Conservation (phyloP, 1,140 invertebrate species). For the Diachasmimorpha longicaudata region DNA sequence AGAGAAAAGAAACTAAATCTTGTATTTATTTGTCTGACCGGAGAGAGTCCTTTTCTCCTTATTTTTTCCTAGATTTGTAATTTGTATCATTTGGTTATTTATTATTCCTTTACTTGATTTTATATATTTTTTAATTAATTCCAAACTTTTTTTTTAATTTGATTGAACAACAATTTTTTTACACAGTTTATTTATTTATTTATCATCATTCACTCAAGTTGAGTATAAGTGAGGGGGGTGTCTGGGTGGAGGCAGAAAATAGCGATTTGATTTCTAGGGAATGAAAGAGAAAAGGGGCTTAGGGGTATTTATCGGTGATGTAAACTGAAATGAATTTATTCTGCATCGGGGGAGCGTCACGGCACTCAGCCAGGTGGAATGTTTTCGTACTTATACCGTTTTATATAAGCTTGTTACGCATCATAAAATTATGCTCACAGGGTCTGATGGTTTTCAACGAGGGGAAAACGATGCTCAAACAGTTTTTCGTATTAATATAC, state of each 20-base stretch:
- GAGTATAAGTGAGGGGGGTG: too few species aligned
- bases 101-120: too few species aligned
- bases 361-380: constrained; percentile 9
- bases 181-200: too few species aligned
- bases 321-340: background rate
- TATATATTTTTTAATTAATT: too few species aligned
- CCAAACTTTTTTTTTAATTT: too few species aligned
- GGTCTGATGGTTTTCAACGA: constrained; percentile 34
- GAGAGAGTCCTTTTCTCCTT: too few species aligned
- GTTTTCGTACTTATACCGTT: background rate
- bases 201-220: background rate
- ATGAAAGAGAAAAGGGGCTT: background rate
- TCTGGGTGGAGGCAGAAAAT: background rate
- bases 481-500: background rate
- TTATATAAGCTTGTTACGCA: constrained; percentile 34
- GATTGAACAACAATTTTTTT: too few species aligned
- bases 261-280: background rate
- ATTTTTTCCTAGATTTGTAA: too few species aligned
- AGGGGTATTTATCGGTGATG: background rate
- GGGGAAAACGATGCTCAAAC: background rate
- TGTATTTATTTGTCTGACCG: too few species aligned
- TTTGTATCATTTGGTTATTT: too few species aligned
- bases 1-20: too few species aligned
- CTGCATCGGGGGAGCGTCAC: background rate
- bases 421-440: constrained; percentile 44